Percentiles rank a stretch among this genome's conserved stretches.
Conservation (phyloP, 2,113 vertebrate species). For the Bubo blakistoni region DNA sequence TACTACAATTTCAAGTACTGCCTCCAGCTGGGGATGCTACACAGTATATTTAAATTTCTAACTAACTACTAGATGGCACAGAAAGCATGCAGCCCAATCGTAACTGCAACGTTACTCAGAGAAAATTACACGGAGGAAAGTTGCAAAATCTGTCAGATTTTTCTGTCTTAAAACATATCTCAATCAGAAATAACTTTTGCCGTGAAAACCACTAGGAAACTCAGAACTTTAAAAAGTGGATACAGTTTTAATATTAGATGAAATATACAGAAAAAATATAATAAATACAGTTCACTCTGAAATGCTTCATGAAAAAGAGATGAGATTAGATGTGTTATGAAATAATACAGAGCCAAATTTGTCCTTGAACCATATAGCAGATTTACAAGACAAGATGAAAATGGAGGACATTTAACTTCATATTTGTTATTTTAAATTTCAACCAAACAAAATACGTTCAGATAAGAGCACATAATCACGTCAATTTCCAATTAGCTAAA, state of each 20-base stretch:
- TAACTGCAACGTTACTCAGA: neutral
- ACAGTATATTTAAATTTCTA: neutral
- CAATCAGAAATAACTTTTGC: neutral
- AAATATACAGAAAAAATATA: neutral
- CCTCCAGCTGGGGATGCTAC: neutral
- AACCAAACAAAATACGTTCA: neutral
- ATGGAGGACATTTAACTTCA: fast-evolving
- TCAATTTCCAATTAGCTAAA: neutral
- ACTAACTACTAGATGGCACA: neutral
- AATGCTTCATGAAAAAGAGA: neutral
- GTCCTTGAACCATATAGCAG: neutral
- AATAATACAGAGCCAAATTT: neutral
- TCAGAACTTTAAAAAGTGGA: neutral
- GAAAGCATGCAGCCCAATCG: neutral
- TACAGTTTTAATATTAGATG: fast-evolving
- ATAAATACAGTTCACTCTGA: neutral
- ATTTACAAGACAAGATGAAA: neutral
- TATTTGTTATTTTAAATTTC: neutral
- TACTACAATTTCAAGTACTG: neutral
- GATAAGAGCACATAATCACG: neutral
- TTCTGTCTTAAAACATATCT: neutral
- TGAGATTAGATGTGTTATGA: neutral
- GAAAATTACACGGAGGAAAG: neutral
- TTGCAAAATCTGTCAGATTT: neutral
- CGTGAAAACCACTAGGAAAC: neutral